Evolutionary conservation across 2,888 invertebrate species (phyloP).

Genomic region (Perithous albicinctus): DNA sequence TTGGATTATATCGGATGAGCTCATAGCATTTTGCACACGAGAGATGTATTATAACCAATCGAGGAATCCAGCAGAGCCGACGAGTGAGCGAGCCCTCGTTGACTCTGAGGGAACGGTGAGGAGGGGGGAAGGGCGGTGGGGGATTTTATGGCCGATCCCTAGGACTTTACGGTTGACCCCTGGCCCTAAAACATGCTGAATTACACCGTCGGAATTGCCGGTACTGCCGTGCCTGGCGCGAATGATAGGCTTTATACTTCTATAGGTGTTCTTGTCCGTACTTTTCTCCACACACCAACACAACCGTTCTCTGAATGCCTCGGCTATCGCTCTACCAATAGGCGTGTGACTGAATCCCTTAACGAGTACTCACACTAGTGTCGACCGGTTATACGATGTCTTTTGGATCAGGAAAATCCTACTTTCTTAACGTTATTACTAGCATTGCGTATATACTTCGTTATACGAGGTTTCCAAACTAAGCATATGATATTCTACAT

Average conservation of each 20-base stretch:
- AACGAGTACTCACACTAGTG: constrained; percentile 18
- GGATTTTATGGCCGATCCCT: constrained; percentile 71
- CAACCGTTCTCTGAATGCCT: constrained; percentile 7
- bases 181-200: constrained; percentile 80
- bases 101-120: constrained; percentile 29
- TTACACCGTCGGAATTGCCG: constrained; percentile 74
- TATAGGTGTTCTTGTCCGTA: constrained; percentile 31
- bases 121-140: too few species aligned
- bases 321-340: constrained; percentile 3
- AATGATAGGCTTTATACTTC: constrained; percentile 36
- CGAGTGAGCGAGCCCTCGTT: constrained; percentile 43
- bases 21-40: constrained; percentile 37
- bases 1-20: too few species aligned
- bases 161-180: constrained; percentile 78
- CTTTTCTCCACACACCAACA: constrained; percentile 15
- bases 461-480: neutral
- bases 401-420: constrained; percentile 9
- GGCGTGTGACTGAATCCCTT: constrained; percentile 55
- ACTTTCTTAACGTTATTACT: neutral
- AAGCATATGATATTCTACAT: too few species aligned
- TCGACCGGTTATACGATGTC: constrained; percentile 11
- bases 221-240: constrained; percentile 20
- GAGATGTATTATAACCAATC: constrained; percentile 69
- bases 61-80: constrained; percentile 34
- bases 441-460: neutral